Evolutionary conservation across 2,888 invertebrate genomes (phyloP), one percentile per base, ranked within the genome.

Genomic region (Pseudococcus longispinus): DNA sequence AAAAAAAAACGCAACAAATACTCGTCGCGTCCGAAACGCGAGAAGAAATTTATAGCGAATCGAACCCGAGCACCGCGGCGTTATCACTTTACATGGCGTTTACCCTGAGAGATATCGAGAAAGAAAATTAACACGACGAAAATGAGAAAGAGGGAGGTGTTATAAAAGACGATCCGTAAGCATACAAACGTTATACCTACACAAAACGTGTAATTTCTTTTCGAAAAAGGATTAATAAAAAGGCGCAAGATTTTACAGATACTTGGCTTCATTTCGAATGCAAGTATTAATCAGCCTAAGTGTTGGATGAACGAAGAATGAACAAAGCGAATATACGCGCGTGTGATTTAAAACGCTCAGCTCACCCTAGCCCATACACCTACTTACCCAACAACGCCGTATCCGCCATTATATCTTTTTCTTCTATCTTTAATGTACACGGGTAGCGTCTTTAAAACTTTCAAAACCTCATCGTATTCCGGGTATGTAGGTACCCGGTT

Each of bases 181-280:
- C 13, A 46, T 8, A 46, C 13, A 55, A 55, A 20, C 2, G 55
- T 26, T 6, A 29, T 5, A 29, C 8, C 5, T 29, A 29, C 29
- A 70, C 23, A 26, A 29, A 70, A 70, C 29, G 70, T 70, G 70
- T 70, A 70, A 70, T 70, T 70, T 70, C 70, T 70, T 29, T 70
- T 70, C 70, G 70, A 70, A 70, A 70, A 70, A 70, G 70, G 70
- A 70, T 70, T 70, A 70, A 70, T 70, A 70, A 70, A 70, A 60
- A 60, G 15, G 51, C n/a, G 65, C 3, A 65, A 18, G 29, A 29
- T 18, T 29, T 70, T 70, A 32, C 29, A 29, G 70, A 70, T 70
- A 29, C 29, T 70, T 70, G 70, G 29, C 70, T 70, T 29, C 29
- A 70, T 70, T 70, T 29, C 70, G 29, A 70, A 70, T 29, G 70